Conservation (phyloP, 2,797 vertebrate species). For the Microctenopoma lineatum region DNA sequence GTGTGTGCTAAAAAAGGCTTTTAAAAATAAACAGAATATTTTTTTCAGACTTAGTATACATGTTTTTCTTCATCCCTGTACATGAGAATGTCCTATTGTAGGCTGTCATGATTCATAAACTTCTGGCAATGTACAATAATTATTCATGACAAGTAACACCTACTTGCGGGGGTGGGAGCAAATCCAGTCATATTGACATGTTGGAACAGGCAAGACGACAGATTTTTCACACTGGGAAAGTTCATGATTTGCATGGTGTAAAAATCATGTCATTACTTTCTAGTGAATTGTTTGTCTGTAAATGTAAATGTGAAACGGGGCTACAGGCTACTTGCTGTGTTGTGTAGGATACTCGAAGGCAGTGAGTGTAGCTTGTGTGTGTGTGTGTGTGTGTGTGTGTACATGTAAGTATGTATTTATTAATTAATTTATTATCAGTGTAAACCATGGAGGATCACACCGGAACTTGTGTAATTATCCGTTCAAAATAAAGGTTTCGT, state of each 20-base stretch:
- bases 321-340: background rate
- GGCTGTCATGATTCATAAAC: conserved; percentile 66
- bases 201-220: conserved; percentile 54
- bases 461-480: background rate
- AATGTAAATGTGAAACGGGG: background rate
- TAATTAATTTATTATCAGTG: background rate
- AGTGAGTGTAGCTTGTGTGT: background rate
- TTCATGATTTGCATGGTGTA: background rate
- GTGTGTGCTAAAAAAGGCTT: background rate
- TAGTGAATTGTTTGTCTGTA: background rate
- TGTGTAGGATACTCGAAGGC: background rate
- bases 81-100: conserved; percentile 40
- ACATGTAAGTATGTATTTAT: too few species aligned
- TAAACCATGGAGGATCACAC: background rate
- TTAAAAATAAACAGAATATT: background rate
- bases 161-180: conserved; percentile 67
- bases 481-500: conserved; percentile 48
- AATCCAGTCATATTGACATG: conserved; percentile 67
- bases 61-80: conserved; percentile 25
- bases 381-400: too few species aligned
- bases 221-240: conserved; percentile 5
- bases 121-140: conserved; percentile 56
- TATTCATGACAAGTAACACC: conserved; percentile 71
- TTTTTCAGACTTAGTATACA: background rate
- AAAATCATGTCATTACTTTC: conserved; percentile 6